Base-by-base conservation (phyloP, 2,888 invertebrate genomes). In the Pyrochroa serraticornis region DNA sequence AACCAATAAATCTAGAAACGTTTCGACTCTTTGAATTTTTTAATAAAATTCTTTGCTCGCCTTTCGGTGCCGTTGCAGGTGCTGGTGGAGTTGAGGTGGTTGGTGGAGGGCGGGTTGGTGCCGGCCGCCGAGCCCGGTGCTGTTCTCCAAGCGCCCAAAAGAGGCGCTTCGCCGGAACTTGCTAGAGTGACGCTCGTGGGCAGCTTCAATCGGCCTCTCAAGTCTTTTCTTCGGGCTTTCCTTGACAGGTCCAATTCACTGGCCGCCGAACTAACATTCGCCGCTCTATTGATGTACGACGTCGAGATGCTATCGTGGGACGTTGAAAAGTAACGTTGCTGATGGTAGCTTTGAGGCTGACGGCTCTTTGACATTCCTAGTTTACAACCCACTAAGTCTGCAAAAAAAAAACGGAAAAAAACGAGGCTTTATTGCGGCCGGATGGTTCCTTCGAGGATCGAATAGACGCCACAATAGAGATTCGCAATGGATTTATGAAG, bases 331-430 rank as follows among this genome's bases (percentile, higher is more conserved):
- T 87, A 87, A 75, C 81, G 83, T 58, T 71, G 73, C 30, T 69
- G 71, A 50, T 73, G 72, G 59, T 72, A 68, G 77, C 83, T 81
- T 83, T 83, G 77, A 83, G 82, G 66, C 38, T 68, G 68, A 49
- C 73, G 69, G 45, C 45, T 57, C 67, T 75, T 78, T 71, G 78
- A 77, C 82, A 88, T 86, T 73, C 90, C 89, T 83, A 91, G 86
- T 80, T 91, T 90, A 80, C 89, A 90, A 78, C 90, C 89, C 80
- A 91, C 89, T 79, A 93, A 83, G 81, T 89, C 88, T 89, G 80
- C 2, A 77, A 76, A 35, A 46, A 38, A 39, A 46, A 45, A 53
- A 46, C 14, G 12, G 7, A 33, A 45, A 22, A 22, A 22, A 22
- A 22, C 22, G 22, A n/a, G 22, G 3, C 22, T 22, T 13, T 12